Evolutionary conservation across 2,888 invertebrate species (phyloP).

Genomic region (Tuta absoluta): DNA sequence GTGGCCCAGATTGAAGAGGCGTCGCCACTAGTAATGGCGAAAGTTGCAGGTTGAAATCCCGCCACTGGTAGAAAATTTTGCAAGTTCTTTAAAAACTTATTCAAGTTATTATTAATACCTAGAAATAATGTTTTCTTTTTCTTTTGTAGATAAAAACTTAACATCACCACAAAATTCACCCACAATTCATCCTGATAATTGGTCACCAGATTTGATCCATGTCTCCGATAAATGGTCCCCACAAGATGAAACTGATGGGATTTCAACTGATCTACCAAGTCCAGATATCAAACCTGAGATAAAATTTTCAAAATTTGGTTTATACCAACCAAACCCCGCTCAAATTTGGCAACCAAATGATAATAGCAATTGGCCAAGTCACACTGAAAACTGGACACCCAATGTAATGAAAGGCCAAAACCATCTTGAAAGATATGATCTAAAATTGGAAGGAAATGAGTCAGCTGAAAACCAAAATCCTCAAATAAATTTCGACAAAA

Average conservation of each 20-base stretch:
- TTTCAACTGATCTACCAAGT: not conserved
- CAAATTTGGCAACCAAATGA: not conserved
- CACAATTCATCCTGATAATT: not conserved
- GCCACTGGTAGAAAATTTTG: no score
- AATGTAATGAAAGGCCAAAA: not conserved
- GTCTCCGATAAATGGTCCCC: constrained; percentile 1
- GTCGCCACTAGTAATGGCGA: no score
- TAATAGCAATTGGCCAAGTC: not conserved
- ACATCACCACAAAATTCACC: not conserved
- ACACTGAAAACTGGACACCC: not conserved
- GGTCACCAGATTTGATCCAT: not conserved
- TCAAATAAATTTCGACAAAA: not conserved
- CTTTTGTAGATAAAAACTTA: constrained; percentile 11
- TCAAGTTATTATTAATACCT: no score
- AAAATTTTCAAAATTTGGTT: not conserved
- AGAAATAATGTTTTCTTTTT: no score
- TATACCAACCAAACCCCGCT: no score
- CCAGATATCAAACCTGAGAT: not conserved
- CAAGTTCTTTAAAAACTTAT: no score
- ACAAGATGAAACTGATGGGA: not conserved
- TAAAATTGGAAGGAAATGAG: not conserved
- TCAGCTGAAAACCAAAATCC: not conserved
- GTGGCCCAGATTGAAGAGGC: no score
- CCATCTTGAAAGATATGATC: not conserved
- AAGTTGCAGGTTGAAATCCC: no score